These are phyloP conservation scores for Sebastes glaucus DNA, from an alignment of 2,797 vertebrate genomes.

Conservation along the genomic window DNA sequence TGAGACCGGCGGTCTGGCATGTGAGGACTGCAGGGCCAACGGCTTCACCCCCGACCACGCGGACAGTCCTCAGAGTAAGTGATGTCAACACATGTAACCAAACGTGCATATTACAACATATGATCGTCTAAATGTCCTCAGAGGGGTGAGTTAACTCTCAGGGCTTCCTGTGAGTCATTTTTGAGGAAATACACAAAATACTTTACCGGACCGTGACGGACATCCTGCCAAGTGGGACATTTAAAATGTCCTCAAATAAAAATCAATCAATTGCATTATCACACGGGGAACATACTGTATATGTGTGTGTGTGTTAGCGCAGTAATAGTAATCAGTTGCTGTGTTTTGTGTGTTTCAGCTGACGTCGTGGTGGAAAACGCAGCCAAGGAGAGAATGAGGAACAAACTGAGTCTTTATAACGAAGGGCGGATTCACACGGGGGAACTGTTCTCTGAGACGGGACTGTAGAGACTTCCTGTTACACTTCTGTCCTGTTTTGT, in stretches of 20 bases:
- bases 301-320: no score
- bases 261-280: no score
- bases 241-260: no score
- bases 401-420: slow-evolving; percentile 22
- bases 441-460: slow-evolving; percentile 14
- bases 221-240: no score
- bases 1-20: slow-evolving; percentile 11
- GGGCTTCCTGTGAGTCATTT: not conserved
- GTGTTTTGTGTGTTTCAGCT: not conserved
- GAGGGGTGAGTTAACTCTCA: not conserved
- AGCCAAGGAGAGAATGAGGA: slow-evolving; percentile 8
- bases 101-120: not conserved
- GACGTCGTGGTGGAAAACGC: not conserved
- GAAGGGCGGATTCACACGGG: not conserved
- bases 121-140: not conserved
- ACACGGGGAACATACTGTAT: no score
- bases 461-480: not conserved
- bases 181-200: not conserved
- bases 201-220: not conserved
- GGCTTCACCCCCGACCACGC: slow-evolving; percentile 20
- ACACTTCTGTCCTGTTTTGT: not conserved
- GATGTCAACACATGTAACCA: not conserved
- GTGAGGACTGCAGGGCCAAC: slow-evolving; percentile 68
- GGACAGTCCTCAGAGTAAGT: not conserved
- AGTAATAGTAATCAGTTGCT: not conserved